Base-by-base conservation (phyloP, 1,140 invertebrate genomes). In the Brachionus plicatilis region DNA sequence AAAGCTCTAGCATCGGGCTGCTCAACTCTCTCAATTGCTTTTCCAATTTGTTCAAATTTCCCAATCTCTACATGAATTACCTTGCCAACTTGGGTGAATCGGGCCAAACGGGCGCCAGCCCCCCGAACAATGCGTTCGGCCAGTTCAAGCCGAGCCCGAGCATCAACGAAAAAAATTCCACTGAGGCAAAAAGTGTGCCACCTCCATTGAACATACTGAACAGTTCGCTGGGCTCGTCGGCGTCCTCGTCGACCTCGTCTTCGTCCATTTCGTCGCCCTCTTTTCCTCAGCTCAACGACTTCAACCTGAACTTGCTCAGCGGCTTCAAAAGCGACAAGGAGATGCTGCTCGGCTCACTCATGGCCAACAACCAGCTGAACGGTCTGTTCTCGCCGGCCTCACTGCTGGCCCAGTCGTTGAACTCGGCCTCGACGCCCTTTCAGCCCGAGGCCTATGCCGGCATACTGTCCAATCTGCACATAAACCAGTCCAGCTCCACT, bases 11-110 rank as follows among this genome's bases (percentile, higher is more conserved):
- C 45, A 50, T 29, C 5, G 20, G 45, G 12, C 3, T 76, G 12
- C 33, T 76, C 24, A 76, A 53, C 24, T 47, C 72, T 12, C 24
- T 76, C 1, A 76, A 76, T 76, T 50, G 43, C 24, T 50, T 47
- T 76, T 76, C 45, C 20, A 76, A 47, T 27, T 76, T 76, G 41
- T 29, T 76, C 43, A 76, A 76, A 50, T 76, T 76, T 76, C 72
- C 72, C 20, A 76, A 76, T 76, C 27, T 76, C 11, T 76, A 76
- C 27, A 24, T 76, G 24, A 76, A 50, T 29, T 76, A 76, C n/a
- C 27, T 76, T 11, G 33, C 11, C 33, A 76, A 76, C 6, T 50
- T 50, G 4, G 29, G 14, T 76, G 72, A 76, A 9, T 50, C 43
- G 47, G 8, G 24, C 24, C 47, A 50, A 50, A 47, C 17, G 11